These are phyloP conservation scores for Paraescarpia echinospica DNA, from an alignment of 1,140 invertebrate genomes.

Conservation along the genomic window DNA sequence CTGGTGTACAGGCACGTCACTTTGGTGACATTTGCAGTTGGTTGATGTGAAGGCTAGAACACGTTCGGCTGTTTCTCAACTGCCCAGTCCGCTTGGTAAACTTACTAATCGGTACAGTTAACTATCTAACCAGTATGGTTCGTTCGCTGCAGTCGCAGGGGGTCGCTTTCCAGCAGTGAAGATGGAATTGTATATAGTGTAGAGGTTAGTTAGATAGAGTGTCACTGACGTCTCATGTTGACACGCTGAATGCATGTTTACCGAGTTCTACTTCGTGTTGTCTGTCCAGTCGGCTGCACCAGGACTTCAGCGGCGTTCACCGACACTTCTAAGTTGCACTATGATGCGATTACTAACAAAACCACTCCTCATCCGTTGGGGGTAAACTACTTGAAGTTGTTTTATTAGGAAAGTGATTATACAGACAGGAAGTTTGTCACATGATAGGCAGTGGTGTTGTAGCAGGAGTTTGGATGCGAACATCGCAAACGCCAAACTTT, in stretches of 20 bases:
- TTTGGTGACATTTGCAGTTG: neutral
- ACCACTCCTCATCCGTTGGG: neutral
- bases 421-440: neutral
- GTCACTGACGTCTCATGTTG: neutral
- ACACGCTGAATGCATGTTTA: neutral
- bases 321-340: neutral
- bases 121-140: neutral
- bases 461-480: neutral
- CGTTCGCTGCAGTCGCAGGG: neutral
- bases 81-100: neutral
- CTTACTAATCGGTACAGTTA: neutral
- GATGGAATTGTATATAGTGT: neutral
- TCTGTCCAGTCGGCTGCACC: neutral
- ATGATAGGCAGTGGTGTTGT: neutral
- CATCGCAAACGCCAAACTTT: neutral
- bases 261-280: neutral
- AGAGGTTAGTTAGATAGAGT: neutral
- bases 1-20: neutral
- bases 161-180: neutral
- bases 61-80: neutral
- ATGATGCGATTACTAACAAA: neutral
- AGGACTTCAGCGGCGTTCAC: neutral
- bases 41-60: neutral
- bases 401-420: neutral
- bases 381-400: neutral